Evolutionary conservation across 2,888 invertebrate genomes (phyloP), one percentile per base, ranked within the genome.

Genomic region (Nomada hirtipes): DNA sequence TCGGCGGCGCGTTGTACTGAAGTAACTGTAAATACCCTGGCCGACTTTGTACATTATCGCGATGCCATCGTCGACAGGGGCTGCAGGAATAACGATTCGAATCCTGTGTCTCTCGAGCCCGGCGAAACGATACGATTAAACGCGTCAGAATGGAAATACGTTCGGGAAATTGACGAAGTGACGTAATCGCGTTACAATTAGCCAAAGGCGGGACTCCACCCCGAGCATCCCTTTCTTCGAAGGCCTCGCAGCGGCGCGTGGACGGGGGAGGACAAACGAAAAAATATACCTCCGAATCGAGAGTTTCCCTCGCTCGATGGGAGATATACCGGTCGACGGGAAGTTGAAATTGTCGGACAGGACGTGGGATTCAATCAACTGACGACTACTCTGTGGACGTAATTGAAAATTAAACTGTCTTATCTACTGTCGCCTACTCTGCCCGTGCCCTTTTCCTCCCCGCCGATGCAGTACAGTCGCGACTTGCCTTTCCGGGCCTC

Each of bases 331-430:
- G 26, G 20, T 15, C 59, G 69, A n/a, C 18, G 50, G 61, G 13
- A 73, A 61, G 65, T 67, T 57, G 81, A 71, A 71, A 71, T 55
- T 55, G 68, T 63, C 64, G 78, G 71, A 57, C 76, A 72, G 59
- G 59, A 47, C 44, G 67, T 60, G 71, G 73, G 71, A 67, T 79
- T 73, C 79, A 73, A 86, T 84, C 81, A 82, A 74, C 71, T 47
- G 76, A 64, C 76, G 77, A 79, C 77, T 79, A 60, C 71, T 77
- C 73, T 36, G 69, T 20, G 83, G 72, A 61, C 85, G 88, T 92
- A 92, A 93, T 93, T 92, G 92, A 92, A 92, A 92, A 92, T 92
- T 92, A 90, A 92, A 92, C 90, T 90, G 90, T 91, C 92, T 91
- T 92, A 93, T 92, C 92, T 91, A 70, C 74, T 83, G 77, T 85